phyloP scores from a whole-genome alignment of 2,113 vertebrate genomes.

The Emydura subglobosa region DNA sequence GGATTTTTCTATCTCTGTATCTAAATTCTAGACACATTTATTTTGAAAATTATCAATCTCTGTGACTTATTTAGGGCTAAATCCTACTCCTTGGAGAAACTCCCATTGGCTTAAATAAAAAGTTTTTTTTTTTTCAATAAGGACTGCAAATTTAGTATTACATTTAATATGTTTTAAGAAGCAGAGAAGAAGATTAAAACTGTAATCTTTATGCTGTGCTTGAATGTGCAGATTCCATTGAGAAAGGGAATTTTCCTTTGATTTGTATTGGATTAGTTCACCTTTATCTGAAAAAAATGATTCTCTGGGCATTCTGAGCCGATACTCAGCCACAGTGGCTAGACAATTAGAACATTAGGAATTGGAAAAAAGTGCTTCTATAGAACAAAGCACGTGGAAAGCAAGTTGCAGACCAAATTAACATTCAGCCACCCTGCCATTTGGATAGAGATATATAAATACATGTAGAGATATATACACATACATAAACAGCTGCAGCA shows the following conservation, averaged over 20 bases:
- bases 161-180: not conserved
- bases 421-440: not conserved
- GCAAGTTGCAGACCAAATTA: slow-evolving; percentile 1
- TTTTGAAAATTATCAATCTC: slow-evolving; percentile 3
- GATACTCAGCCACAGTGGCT: not conserved
- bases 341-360: slow-evolving; percentile 21
- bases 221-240: slow-evolving; percentile 24
- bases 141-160: rapidly evolving
- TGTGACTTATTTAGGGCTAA: not conserved
- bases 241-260: not conserved
- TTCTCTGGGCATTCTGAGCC: not conserved
- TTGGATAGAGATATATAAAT: not conserved
- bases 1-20: slow-evolving; percentile 9
- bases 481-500: slow-evolving; percentile 56
- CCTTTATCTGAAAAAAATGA: not conserved
- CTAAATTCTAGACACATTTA: not conserved
- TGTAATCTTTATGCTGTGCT: not conserved
- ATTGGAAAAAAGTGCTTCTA: not conserved
- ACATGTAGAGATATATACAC: not conserved
- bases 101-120: not conserved
- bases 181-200: not conserved
- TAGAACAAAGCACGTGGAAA: not conserved
- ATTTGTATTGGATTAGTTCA: not conserved
- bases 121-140: slow-evolving; percentile 3
- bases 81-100: not conserved